A percentile compares a stretch with the other conserved stretches of the same genome.
Evolutionary conservation across 2,888 invertebrate species (phyloP).

Genomic region (Taenaris catops): DNA sequence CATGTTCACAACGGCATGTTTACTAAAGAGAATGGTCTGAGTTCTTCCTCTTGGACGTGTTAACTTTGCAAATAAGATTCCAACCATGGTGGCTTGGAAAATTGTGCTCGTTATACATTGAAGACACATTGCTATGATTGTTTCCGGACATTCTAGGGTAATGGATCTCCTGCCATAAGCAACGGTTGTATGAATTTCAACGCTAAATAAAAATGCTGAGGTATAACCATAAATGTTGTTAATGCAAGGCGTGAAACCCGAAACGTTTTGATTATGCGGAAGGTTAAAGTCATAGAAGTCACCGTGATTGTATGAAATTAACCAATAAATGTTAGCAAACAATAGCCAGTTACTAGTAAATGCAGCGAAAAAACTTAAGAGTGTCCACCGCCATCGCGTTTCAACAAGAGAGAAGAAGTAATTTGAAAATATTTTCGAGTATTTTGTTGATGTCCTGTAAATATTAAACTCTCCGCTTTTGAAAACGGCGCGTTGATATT

Average conservation of each 20-base stretch:
- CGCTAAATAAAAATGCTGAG: constrained; percentile 95
- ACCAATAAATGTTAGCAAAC: constrained; percentile 95
- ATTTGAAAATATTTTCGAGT: constrained; percentile 84
- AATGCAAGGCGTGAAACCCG: constrained; percentile 91
- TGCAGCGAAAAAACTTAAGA: constrained; percentile 90
- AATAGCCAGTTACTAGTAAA: constrained; percentile 93
- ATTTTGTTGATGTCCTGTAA: constrained; percentile 79
- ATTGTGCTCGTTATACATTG: constrained; percentile 96
- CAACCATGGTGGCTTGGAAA: constrained; percentile 90
- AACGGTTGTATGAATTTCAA: constrained; percentile 98
- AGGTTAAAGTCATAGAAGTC: constrained; percentile 87
- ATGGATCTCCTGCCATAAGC: constrained; percentile 92
- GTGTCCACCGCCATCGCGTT: constrained; percentile 95
- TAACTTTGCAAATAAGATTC: constrained; percentile 97
- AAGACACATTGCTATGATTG: constrained; percentile 95
- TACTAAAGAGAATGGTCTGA: constrained; percentile 95
- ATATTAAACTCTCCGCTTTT: constrained; percentile 95
- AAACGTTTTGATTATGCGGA: constrained; percentile 70
- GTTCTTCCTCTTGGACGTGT: constrained; percentile 96
- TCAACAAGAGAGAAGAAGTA: constrained; percentile 92
- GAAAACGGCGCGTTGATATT: constrained; percentile 82
- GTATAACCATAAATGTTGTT: constrained; percentile 92
- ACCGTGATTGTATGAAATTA: constrained; percentile 93
- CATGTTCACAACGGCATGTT: constrained; percentile 92
- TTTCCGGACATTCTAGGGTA: constrained; percentile 95